Conservation (phyloP, 2,113 vertebrate genomes). For the Rhineura floridana region DNA sequence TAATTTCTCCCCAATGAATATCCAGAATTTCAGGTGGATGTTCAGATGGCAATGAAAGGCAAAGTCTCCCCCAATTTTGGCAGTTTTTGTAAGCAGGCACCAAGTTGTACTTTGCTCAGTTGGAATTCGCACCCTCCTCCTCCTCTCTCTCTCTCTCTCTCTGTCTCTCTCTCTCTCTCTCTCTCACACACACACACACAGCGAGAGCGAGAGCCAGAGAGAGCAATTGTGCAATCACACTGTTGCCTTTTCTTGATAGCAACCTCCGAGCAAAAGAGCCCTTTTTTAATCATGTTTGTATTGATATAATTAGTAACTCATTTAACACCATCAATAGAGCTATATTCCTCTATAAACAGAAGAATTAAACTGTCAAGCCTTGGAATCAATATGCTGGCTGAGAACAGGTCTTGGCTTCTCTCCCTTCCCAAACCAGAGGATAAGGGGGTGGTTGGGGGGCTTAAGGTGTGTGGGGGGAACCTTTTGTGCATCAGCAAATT, state of each 20-base stretch:
- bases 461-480: accelerated
- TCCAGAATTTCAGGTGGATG: neutral
- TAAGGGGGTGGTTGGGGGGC: accelerated
- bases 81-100: neutral
- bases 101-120: neutral
- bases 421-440: accelerated
- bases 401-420: accelerated
- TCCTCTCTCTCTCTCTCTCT: too few relatives aligned
- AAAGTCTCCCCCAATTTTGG: neutral
- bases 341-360: slow-evolving; percentile 75
- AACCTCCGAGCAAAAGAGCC: slow-evolving; percentile 65
- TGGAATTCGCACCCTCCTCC: neutral
- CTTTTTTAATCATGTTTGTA: slow-evolving; percentile 73
- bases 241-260: slow-evolving; percentile 34
- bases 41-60: too few relatives aligned
- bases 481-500: neutral
- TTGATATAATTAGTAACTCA: slow-evolving; percentile 79
- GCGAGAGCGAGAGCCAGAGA: accelerated
- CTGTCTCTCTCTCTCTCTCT: too few relatives aligned
- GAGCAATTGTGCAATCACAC: slow-evolving; percentile 51
- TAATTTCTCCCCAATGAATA: neutral
- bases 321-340: slow-evolving; percentile 73
- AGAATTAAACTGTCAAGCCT: slow-evolving; percentile 73
- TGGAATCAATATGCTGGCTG: neutral
- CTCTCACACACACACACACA: accelerated